These are phyloP conservation scores for Maniola hyperantus DNA, from an alignment of 2,888 invertebrate genomes.

Conservation along the genomic window DNA sequence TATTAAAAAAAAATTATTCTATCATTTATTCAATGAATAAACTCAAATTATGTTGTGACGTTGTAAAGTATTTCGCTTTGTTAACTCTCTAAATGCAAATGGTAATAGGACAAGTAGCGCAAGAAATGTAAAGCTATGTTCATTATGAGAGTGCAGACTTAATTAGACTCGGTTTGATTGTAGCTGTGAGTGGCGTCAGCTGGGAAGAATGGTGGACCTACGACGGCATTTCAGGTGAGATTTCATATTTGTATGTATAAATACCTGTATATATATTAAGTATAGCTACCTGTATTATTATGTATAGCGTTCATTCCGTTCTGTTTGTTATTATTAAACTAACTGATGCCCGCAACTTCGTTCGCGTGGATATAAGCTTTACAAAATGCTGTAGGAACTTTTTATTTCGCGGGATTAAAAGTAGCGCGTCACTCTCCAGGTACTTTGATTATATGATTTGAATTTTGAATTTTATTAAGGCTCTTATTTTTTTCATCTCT, in stretches of 20 bases:
- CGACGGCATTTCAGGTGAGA: slow-evolving; percentile 96
- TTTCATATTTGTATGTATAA: slow-evolving; percentile 29
- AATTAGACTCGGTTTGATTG: slow-evolving; percentile 81
- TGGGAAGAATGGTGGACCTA: slow-evolving; percentile 99
- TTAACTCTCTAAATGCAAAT: slow-evolving; percentile 25
- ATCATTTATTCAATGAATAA: background rate
- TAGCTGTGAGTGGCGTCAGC: slow-evolving; percentile 89
- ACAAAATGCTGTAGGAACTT: too few species aligned
- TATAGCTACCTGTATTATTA: background rate
- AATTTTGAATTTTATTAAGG: too few species aligned
- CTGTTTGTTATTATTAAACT: slow-evolving; percentile 3
- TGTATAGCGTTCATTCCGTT: slow-evolving; percentile 5
- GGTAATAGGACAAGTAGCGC: slow-evolving; percentile 29
- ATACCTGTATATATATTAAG: background rate
- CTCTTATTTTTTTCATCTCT: too few species aligned
- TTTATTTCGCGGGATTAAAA: too few species aligned
- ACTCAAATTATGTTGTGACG: slow-evolving; percentile 8
- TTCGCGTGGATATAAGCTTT: too few species aligned
- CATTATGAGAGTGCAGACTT: slow-evolving; percentile 67
- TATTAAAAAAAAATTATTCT: background rate
- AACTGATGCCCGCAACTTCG: too few species aligned
- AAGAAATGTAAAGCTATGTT: slow-evolving; percentile 45
- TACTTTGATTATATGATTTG: too few species aligned
- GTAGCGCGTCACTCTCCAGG: too few species aligned
- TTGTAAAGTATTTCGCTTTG: slow-evolving; percentile 25